Evolutionary conservation across 2,888 invertebrate genomes (phyloP).

Genomic region (Acrobasis suavella): DNA sequence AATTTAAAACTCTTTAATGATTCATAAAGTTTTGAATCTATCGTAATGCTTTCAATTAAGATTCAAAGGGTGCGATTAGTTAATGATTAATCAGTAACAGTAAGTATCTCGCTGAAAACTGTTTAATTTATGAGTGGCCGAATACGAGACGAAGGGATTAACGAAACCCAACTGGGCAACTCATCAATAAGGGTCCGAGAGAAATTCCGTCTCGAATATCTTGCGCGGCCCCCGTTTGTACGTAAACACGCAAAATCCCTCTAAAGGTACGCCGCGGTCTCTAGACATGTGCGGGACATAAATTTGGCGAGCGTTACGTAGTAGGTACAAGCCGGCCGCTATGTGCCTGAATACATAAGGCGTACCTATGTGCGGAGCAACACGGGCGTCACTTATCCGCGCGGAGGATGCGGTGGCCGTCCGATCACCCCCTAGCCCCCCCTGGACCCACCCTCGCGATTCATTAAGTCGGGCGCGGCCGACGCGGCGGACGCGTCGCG

Average conservation of each 20-base stretch:
- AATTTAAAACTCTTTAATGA: not conserved
- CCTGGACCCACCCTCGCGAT: constrained; percentile 66
- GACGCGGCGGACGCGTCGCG: constrained; percentile 81
- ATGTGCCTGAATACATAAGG: constrained; percentile 76
- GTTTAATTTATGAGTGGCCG: constrained; percentile 22
- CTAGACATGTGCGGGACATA: constrained; percentile 82
- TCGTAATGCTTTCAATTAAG: constrained; percentile 16
- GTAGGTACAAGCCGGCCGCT: constrained; percentile 77
- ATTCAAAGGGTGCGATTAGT: constrained; percentile 20
- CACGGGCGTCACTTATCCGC: constrained; percentile 83
- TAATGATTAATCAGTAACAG: constrained; percentile 26
- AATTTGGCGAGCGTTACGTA: constrained; percentile 81
- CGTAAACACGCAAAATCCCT: constrained; percentile 82
- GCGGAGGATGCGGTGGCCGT: constrained; percentile 81
- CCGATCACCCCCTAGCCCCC: constrained; percentile 70
- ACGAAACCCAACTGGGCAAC: constrained; percentile 46
- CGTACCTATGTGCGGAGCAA: constrained; percentile 74
- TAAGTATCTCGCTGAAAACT: constrained; percentile 23
- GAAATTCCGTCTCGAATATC: constrained; percentile 76
- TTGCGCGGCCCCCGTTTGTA: constrained; percentile 67
- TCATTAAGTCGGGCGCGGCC: constrained; percentile 83
- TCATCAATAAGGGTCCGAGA: constrained; percentile 76
- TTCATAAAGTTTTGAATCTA: not conserved
- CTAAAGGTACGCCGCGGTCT: constrained; percentile 81
- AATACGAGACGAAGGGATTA: constrained; percentile 43